phyloP scores from a whole-genome alignment of 2,797 vertebrate genomes.

The Botia kubotai region DNA sequence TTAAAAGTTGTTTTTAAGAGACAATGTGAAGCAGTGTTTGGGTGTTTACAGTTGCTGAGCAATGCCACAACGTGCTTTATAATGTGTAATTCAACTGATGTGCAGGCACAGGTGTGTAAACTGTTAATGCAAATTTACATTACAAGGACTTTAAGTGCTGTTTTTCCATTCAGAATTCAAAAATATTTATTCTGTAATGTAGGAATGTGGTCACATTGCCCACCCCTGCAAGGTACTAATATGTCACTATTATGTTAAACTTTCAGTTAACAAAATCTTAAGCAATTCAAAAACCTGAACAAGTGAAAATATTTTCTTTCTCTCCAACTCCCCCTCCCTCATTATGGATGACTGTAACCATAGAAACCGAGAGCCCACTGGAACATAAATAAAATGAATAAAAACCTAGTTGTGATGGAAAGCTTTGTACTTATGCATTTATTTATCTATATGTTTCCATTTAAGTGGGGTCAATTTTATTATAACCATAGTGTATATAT shows the following conservation, averaged over 20 bases:
- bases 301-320: constrained; percentile 50
- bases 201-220: too few species aligned
- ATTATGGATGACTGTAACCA: constrained; percentile 66
- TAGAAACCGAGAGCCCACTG: constrained; percentile 64
- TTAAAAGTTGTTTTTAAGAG: background rate
- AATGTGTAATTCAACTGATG: too few species aligned
- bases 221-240: too few species aligned
- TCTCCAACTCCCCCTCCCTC: constrained; percentile 37
- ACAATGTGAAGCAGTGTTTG: background rate
- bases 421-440: constrained; percentile 59
- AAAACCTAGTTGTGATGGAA: constrained; percentile 59
- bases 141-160: too few species aligned
- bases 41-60: background rate
- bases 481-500: constrained; percentile 22
- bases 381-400: constrained; percentile 57
- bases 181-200: too few species aligned
- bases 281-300: constrained; percentile 54
- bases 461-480: constrained; percentile 21
- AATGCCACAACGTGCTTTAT: background rate
- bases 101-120: too few species aligned
- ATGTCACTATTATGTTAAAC: background rate
- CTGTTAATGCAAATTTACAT: too few species aligned
- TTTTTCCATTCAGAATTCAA: too few species aligned
- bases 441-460: constrained; percentile 57
- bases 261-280: constrained; percentile 19